phyloP scores from a whole-genome alignment of 1,140 invertebrate genomes.

The Pogonomyrmex californicus region DNA sequence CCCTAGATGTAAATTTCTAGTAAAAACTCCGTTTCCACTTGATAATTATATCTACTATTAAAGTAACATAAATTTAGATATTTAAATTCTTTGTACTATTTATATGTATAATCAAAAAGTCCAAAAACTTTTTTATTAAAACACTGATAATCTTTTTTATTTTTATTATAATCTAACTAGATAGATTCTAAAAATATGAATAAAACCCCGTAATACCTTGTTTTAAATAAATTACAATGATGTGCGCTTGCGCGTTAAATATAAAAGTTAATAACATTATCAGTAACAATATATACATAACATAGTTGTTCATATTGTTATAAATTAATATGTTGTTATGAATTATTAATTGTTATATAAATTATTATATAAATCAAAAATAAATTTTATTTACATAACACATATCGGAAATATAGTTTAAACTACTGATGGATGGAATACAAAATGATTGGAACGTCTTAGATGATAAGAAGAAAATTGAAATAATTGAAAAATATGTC shows the following conservation, averaged over 20 bases:
- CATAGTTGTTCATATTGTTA: too few relatives aligned
- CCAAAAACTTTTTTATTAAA: neutral
- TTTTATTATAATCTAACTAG: neutral
- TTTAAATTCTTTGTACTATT: neutral
- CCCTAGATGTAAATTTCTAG: neutral
- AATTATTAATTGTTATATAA: too few relatives aligned
- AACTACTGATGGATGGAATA: neutral
- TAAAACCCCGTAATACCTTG: too few relatives aligned
- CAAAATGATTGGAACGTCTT: neutral
- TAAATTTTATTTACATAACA: too few relatives aligned
- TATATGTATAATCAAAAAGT: neutral
- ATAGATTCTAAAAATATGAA: too few relatives aligned
- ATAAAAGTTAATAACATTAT: too few relatives aligned
- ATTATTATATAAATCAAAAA: too few relatives aligned
- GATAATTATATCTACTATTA: neutral
- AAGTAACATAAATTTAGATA: neutral
- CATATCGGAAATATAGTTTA: neutral
- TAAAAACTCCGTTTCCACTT: neutral
- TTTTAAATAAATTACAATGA: too few relatives aligned
- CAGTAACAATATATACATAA: too few relatives aligned
- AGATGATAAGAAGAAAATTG: neutral
- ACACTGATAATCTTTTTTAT: neutral
- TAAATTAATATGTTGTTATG: too few relatives aligned
- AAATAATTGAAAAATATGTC: conserved; percentile 14
- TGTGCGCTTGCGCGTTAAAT: too few relatives aligned